Base-by-base conservation (phyloP, 37 sponge, comb jelly and placozoan genomes). In the Eunapius fragilis region DNA sequence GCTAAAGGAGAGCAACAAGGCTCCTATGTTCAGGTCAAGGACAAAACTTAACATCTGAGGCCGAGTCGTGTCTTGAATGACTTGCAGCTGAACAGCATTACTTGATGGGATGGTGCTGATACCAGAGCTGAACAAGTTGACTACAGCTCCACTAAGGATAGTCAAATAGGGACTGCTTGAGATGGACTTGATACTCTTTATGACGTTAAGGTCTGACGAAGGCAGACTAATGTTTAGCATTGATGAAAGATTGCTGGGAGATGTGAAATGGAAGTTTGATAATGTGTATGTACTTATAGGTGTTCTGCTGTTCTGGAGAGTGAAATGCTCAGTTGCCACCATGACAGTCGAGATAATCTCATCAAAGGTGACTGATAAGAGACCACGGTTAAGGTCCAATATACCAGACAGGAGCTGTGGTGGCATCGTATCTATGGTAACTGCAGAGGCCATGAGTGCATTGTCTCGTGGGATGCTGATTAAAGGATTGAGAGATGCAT, bases 351-450 rank as follows among this genome's bases (percentile, higher is more conserved):
- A 31, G 6, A 97, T 78, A 0, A 94, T 86, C 84, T 97, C 97
- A 87, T 88, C 73, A 77, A 97, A 94, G 9, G 95, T 84, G 3
- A 94, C 37, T 37, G 73, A 72, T 17, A 97, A 87, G 24, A 88
- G 35, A 14, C 93, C 93, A 49, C 36, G 75, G 73, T 94, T 94
- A 68, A 97, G 67, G 68, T 97, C 97, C 9, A 97, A 85, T 22
- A 75, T 72, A 71, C 89, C 94, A 41, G 25, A 72, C 35, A 83
- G 45, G 28, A 97, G 38, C 34, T 71, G 45, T 22, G 97, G 97
- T 81, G 93, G 86, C 10, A 50, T 87, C 22, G 38, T 72, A 72
- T 97, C 97, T 82, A 92, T 88, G 3, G 83, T 80, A 41, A 87
- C 71, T 26, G 38, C 67, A 41, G 91, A 71, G 17, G 81, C 83